Evolutionary conservation across 2,888 invertebrate genomes (phyloP), one percentile per base, ranked within the genome.

Genomic region (Volucella inanis): DNA sequence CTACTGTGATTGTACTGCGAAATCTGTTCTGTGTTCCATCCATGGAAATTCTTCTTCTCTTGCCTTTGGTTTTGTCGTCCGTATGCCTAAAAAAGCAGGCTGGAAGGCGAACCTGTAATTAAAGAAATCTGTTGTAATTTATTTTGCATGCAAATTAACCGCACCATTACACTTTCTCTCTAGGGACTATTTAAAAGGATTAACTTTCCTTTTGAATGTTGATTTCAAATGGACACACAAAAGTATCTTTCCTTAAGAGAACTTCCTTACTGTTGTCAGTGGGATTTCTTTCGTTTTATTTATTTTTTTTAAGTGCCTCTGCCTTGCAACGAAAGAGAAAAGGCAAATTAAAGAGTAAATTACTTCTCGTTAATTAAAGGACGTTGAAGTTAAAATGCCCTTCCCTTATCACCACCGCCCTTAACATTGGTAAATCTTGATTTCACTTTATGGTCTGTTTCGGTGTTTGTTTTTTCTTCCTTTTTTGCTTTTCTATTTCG

Each of bases 131-230:
- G 57, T 3, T 65, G 45, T 65, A 80, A 76, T 84, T 84, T 75
- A 84, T 84, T 31, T 84, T 76, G 75, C 75, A 84, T 70, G 67
- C 80, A 84, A 84, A 84, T 80, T 80, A 75, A 80, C 84, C 71
- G 71, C 80, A 54, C 59, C 75, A 80, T 84, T 80, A 61, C 75
- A 47, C 18, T 45, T 3, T 31, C 12, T 59, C 64, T 41, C 14
- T 11, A 47, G 78, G 68, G 75, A 52, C 80, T 14, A 80, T 71
- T 84, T 76, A 61, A 80, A 84, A 80, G 71, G 71, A 84, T 80
- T 76, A 84, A 76, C 70, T 76, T 84, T 38, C 67, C 75, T 52
- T 70, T 74, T 79, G 79, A 83, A 83, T 72, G 83, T 70, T 83
- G 74, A 62, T 64, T 64, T 43, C 31, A 52, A 70, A 68, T 67